Percentiles rank a stretch among this genome's conserved stretches.
Conservation (phyloP, 2,888 invertebrate species). For the Tholera decimalis region DNA sequence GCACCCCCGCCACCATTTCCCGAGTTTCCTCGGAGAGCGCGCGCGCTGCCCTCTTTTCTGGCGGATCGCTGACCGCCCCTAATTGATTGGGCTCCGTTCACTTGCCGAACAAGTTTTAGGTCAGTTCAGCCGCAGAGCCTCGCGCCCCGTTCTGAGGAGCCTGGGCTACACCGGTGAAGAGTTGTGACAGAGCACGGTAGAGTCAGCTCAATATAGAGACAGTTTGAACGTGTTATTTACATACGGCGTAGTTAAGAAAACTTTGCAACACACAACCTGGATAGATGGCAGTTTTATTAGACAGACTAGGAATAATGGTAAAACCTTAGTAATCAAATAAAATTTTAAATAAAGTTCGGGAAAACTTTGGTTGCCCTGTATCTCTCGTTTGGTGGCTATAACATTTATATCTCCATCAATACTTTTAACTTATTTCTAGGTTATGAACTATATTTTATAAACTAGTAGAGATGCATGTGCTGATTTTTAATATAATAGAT, state of each 20-base stretch:
- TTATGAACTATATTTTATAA: background rate
- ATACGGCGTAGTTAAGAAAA: background rate
- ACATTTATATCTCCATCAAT: background rate
- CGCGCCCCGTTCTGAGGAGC: constrained; percentile 67
- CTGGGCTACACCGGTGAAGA: constrained; percentile 14
- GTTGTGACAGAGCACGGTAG: background rate
- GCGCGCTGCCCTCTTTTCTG: constrained; percentile 91
- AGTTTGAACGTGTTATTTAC: background rate
- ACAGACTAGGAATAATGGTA: background rate
- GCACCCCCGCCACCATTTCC: constrained; percentile 85
- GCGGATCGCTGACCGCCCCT: constrained; percentile 90
- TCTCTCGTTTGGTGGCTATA: background rate
- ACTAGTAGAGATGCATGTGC: too few relatives aligned
- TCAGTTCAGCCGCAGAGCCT: constrained; percentile 87
- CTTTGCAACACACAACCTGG: background rate
- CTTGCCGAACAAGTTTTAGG: constrained; percentile 89
- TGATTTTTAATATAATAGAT: too few relatives aligned
- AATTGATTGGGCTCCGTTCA: constrained; percentile 89
- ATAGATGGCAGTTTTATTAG: background rate
- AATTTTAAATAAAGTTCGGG: constrained; percentile 1
- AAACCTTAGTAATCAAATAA: constrained; percentile 4
- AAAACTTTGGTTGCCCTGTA: background rate
- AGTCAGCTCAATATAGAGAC: constrained; percentile 3
- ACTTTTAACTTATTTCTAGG: background rate
- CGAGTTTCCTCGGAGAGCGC: constrained; percentile 91